phyloP scores from a whole-genome alignment of 2,113 vertebrate species.

The Aspiorhynchus laticeps region DNA sequence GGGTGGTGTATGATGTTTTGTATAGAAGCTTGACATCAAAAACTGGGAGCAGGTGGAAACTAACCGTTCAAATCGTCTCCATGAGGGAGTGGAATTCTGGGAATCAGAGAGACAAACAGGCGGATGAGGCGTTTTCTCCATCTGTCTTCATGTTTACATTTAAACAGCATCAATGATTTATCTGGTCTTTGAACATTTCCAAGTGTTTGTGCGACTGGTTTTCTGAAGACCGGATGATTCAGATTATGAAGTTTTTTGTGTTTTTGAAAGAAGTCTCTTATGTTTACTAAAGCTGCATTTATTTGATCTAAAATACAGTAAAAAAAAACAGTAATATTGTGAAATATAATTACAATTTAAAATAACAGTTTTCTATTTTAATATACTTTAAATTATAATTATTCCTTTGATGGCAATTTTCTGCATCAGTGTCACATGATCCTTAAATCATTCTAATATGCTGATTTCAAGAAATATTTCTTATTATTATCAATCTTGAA shows the following conservation, averaged over 20 bases:
- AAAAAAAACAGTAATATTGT: background rate
- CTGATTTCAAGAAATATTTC: too few species aligned
- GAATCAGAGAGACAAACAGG: background rate
- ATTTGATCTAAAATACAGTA: background rate
- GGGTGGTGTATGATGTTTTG: constrained; percentile 18
- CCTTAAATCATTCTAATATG: too few species aligned
- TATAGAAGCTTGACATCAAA: constrained; percentile 10
- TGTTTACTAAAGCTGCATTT: background rate
- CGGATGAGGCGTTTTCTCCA: background rate
- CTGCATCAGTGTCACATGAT: too few species aligned
- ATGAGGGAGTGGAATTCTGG: background rate
- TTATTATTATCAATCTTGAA: too few species aligned
- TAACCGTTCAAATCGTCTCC: background rate
- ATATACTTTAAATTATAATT: too few species aligned
- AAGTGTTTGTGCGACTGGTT: background rate
- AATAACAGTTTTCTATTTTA: too few species aligned
- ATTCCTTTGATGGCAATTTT: too few species aligned
- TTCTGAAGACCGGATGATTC: background rate
- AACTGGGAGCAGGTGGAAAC: constrained; percentile 11
- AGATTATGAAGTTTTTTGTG: background rate
- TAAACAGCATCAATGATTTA: background rate
- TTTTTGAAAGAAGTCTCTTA: background rate
- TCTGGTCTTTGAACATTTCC: background rate
- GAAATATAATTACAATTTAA: too few species aligned
- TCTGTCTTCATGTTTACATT: background rate